phyloP scores from a whole-genome alignment of 1,140 invertebrate genomes.

The Pararge aegeria region DNA sequence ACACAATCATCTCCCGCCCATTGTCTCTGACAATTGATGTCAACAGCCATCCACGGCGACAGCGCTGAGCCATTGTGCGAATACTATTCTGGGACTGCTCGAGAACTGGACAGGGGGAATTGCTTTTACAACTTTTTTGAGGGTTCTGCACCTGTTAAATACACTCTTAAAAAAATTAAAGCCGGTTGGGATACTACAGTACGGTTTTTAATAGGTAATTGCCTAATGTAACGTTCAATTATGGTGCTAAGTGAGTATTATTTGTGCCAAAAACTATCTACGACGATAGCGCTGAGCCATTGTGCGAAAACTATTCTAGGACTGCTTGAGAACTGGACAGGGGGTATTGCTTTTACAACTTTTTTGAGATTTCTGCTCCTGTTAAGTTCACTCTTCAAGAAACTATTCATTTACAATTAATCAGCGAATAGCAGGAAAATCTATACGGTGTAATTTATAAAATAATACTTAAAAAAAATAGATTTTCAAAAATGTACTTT shows the following conservation, averaged over 20 bases:
- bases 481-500: too few relatives aligned
- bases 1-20: constrained; percentile 43
- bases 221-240: too few relatives aligned
- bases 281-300: too few relatives aligned
- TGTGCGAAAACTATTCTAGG: background rate
- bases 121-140: constrained; percentile 3
- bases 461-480: too few relatives aligned
- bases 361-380: background rate
- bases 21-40: constrained; percentile 56
- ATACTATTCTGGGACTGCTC: constrained; percentile 34
- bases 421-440: too few relatives aligned
- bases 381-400: too few relatives aligned
- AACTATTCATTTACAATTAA: too few relatives aligned
- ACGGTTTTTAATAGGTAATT: too few relatives aligned
- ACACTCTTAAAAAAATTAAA: background rate
- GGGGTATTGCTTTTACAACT: background rate
- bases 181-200: too few relatives aligned
- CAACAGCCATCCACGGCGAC: constrained; percentile 51
- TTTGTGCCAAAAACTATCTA: too few relatives aligned
- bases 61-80: constrained; percentile 38
- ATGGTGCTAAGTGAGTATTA: too few relatives aligned
- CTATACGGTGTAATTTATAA: too few relatives aligned
- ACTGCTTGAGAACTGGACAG: background rate
- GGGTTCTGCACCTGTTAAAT: background rate
- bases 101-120: background rate